Evolutionary conservation across 2,797 vertebrate genomes (phyloP), one percentile per base, ranked within the genome.

Genomic region (Eleutherodactylus coqui): DNA sequence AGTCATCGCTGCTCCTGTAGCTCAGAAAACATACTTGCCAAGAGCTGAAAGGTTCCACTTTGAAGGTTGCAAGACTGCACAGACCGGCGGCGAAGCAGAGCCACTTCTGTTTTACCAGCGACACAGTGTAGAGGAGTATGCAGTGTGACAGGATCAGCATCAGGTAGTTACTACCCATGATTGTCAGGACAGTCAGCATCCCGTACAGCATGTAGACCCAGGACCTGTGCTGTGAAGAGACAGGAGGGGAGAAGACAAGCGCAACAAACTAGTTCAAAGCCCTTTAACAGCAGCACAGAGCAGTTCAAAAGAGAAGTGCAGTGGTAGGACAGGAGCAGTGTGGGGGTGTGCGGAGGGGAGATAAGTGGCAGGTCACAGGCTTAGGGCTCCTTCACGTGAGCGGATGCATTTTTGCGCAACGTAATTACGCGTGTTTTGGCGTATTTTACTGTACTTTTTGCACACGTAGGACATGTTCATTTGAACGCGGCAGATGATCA

Each of bases 61-160:
- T 99, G 93, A 99, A 97, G 0, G 97, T 97, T 0, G 96, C 95
- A 0, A 99, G 95, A 34, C 96, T 97, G 80, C 93, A 94, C 24
- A 99, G 94, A 4, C 98, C 97, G 0, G 96, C 93, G 53, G 91
- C 83, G 0, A 97, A 97, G 90, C 98, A 99, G 41, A 99, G 95
- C 97, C 98, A 99, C 87, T 94, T 95, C 88, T 96, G 95, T 86
- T 98, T 98, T 86, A 95, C 93, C 82, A 99, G 88, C 0, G 96
- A 96, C 83, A 96, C 90, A 0, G 95, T 96, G 90, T 99, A 99
- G 92, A 99, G 96, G 87, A 97, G 83, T 55, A 98, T 86, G 3
- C 98, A 99, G 93, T 99, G 97, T 62, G 96, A 95, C 34, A 99
- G 93, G 91, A 98, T 93, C 88, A 99, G 94, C 90, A 95, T 94